Conservation (phyloP, 2,797 vertebrate species). For the Xiphophorus birchmanni region DNA sequence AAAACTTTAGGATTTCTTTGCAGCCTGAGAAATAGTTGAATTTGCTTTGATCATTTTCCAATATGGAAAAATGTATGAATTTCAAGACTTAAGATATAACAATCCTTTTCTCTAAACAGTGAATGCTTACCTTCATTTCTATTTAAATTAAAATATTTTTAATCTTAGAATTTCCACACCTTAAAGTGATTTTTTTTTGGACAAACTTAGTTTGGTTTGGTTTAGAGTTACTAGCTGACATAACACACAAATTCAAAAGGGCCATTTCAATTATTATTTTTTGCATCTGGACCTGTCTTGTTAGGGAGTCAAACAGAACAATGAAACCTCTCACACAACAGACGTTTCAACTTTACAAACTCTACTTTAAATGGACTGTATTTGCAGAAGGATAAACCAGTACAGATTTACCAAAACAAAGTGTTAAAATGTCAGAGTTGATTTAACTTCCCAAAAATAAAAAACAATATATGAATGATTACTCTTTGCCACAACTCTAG, state of each 20-base stretch:
- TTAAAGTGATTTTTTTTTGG: not conserved
- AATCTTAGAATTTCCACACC: not conserved
- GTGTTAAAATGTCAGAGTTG: not conserved
- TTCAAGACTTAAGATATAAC: not conserved
- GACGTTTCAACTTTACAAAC: not conserved
- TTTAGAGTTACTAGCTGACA: not conserved
- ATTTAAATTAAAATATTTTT: not conserved
- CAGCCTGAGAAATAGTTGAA: not conserved
- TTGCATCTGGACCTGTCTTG: not conserved
- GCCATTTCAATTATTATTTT: not conserved
- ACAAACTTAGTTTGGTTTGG: not conserved
- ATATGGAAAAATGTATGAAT: not conserved
- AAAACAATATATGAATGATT: not conserved
- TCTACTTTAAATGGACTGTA: not conserved
- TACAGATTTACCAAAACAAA: not conserved
- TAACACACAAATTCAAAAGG: not conserved
- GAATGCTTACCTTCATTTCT: not conserved
- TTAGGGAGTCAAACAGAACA: not conserved
- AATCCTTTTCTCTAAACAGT: not conserved
- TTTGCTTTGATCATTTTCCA: not conserved
- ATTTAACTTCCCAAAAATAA: not conserved
- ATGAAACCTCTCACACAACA: not conserved
- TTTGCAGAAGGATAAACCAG: not conserved
- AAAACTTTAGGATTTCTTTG: not conserved
- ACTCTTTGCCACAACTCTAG: not conserved